Base-by-base conservation (phyloP, 2,113 vertebrate species). In the Argyrosomus japonicus region DNA sequence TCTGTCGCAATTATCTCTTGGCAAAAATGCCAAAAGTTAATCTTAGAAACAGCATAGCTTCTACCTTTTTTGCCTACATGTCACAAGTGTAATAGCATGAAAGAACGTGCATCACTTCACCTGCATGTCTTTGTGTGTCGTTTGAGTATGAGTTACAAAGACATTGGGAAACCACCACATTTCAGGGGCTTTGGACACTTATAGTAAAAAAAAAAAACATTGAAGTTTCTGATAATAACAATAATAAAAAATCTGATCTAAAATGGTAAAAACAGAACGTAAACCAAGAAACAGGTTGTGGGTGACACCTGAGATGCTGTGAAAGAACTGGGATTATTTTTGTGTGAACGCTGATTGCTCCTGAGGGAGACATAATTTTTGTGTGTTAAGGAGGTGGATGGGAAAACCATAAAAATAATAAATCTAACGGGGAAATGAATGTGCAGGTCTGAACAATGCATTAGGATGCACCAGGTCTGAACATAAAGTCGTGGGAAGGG, bases 371-470 rank as follows among this genome's bases (percentile, higher is more conserved):
- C 14, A 61, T 81, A 1, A 48, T 64, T 60, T 79, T 40, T 29
- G 11, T 51, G 43, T 62, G 81, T 81, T 67, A 47, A 40, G 36
- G 79, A 60, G 25, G 56, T 76, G 51, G 54, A 80, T 75, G 63
- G 82, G 67, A 61, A 88, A 89, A 47, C 54, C 53, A 82, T 84
- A 79, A 89, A 75, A 54, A 25, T 80, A 36, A 81, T 47, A 65
- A 32, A 82, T 58, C 0, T 15, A 67, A 61, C 19, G 56, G 68
- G 89, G 83, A 92, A 90, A 75, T 77, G 56, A 76, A 79, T 69
- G 60, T 79, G 68, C 23, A 19, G 21, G 40, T 60, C 67, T 78
- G 79, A 93, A 92, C 87, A 92, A 91, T 87, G 71, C 79, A 48
- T 76, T 75, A 77, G 86, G 88, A 93, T 87, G 78, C 45, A 81